Base-by-base conservation (phyloP, 2,888 invertebrate species). In the Tholera decimalis region DNA sequence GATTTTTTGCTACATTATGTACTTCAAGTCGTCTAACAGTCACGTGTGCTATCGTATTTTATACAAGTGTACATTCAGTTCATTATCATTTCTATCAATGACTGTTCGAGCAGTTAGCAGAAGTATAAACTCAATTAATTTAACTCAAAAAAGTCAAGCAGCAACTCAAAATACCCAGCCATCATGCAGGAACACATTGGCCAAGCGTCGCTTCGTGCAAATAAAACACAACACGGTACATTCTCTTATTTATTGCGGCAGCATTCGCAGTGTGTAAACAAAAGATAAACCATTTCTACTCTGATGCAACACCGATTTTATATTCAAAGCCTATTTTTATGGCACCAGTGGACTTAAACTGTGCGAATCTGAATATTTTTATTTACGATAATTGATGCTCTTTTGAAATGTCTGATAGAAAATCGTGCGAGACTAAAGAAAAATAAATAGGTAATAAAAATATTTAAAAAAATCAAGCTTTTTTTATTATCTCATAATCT, bases 221-320 rank as follows among this genome's bases (percentile, higher is more conserved):
- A 64, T 72, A 74, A 77, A 78, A 68, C 41, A 74, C 41, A 74
- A 75, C 79, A 77, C 67, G 56, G 73, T 69, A 79, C 73, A 74
- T 74, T 73, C 68, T 83, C 78, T 61, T 73, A 59, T 82, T 82
- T 82, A 82, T 79, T 74, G 56, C 72, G 68, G 53, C 66, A 62
- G 44, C 53, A 56, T 39, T 43, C 62, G 74, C 71, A 73, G n/a
- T 73, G 70, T 56, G 47, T 51, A 50, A 77, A 66, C 58, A 54
- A 57, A 54, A 59, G 55, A 67, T 73, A 53, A 63, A 65, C 30
- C 41, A 50, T 49, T 47, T 50, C 15, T 50, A 58, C 62, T 60
- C 57, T 24, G 35, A 55, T 51, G 46, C 64, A 79, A 73, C 66
- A 65, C 59, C 2, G 35, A 58, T 20, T n/a, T n/a, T 3, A 39